Evolutionary conservation across 2,113 vertebrate genomes (phyloP), one percentile per base, ranked within the genome.

Genomic region (Vombatus ursinus): DNA sequence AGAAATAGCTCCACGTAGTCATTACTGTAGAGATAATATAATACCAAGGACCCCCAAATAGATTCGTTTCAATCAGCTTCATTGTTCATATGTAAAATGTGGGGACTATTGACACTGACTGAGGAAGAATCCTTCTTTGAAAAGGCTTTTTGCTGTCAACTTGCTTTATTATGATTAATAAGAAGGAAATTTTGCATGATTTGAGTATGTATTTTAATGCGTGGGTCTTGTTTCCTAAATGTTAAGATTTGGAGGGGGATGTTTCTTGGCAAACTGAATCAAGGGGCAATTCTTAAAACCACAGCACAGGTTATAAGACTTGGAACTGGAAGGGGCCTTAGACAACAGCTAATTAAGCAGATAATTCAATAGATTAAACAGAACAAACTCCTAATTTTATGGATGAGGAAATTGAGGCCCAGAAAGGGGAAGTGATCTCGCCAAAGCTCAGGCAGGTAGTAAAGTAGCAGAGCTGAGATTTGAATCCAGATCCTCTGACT

Each of bases 171-270:
- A 89, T n/a, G 12, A 91, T 91, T 52, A 91, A 25, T 37, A 91
- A 50, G 22, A 94, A 93, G 4, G 3, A 93, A 95, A 95, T 77
- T 16, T 54, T 92, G 90, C 14, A 47, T 49, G 51, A 93, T 84
- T 53, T 94, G 22, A 91, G 6, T 49, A 92, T 94, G 37, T 90
- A 49, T 93, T 94, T 95, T 84, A 51, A 84, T 91, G 25, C 23
- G 11, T 77, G 94, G 53, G 94, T 57, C 24, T 92, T 84, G 89
- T 90, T 96, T 93, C 84, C 47, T 49, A 97, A 84, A 77, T 91
- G 31, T 49, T 91, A 89, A 94, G 89, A 84, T 47, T 50, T 91
- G 57, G 28, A 10, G 3, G 54, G 54, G 47, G 9, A 9, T n/a
- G 53, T 84, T 94, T 92, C 89, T n/a, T n/a, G 68, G 16, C 4